Evolutionary conservation across 2,113 vertebrate species (phyloP).

Genomic region (Elaphurus davidianus): DNA sequence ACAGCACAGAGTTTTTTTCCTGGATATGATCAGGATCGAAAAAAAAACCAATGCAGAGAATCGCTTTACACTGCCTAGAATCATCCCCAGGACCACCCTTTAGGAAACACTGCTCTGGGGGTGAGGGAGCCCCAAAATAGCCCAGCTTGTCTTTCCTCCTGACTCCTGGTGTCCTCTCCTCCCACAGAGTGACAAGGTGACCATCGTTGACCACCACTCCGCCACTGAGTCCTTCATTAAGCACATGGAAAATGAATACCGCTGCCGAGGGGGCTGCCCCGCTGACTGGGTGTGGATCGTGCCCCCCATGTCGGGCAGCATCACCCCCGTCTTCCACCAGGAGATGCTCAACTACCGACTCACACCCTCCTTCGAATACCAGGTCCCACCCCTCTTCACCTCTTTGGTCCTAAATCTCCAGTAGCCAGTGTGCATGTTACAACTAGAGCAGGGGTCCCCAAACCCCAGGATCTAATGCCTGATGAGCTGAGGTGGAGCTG

Average conservation of each 20-base stretch:
- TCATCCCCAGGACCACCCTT: neutral
- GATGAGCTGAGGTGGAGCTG: neutral
- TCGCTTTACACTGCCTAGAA: rapidly evolving
- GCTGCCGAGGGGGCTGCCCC: conserved; percentile 94
- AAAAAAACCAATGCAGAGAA: neutral
- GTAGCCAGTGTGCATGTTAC: rapidly evolving
- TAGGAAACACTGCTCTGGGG: neutral
- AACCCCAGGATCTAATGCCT: neutral
- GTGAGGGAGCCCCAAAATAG: neutral
- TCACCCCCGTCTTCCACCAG: conserved; percentile 98
- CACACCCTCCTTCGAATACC: conserved; percentile 97
- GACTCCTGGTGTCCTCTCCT: neutral
- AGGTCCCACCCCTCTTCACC: conserved; percentile 81
- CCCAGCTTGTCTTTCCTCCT: neutral
- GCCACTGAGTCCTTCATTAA: conserved; percentile 99
- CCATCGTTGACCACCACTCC: conserved; percentile 98
- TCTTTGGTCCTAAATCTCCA: rapidly evolving
- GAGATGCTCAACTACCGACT: conserved; percentile 99
- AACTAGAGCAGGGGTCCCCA: neutral
- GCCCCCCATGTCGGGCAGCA: conserved; percentile 97
- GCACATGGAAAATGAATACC: conserved; percentile 98
- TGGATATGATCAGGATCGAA: rapidly evolving
- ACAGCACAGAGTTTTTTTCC: neutral
- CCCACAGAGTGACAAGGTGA: conserved; percentile 92
- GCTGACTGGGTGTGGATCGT: conserved; percentile 99